A percentile compares a stretch with the other conserved stretches of the same genome.
Conservation (phyloP, 2,113 vertebrate species). For the Herpailurus yagouaroundi region DNA sequence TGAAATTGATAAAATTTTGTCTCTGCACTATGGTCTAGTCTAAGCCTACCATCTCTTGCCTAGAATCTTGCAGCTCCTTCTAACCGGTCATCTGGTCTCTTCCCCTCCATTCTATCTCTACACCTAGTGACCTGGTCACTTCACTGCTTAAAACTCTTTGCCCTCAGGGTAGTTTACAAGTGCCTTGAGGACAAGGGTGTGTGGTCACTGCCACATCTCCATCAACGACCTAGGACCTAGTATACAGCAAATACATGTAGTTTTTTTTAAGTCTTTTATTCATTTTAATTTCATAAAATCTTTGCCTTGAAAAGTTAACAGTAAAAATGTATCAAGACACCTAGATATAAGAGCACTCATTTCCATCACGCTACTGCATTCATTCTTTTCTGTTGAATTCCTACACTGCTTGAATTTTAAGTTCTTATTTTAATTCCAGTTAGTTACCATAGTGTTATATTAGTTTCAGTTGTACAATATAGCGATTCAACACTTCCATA, state of each 20-base stretch:
- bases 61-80: not conserved
- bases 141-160: not conserved
- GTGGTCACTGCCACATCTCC: not conserved
- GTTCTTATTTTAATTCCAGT: not conserved
- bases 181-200: not conserved
- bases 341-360: not conserved
- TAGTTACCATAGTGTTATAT: not conserved
- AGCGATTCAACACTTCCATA: not conserved
- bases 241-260: not conserved
- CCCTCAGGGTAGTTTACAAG: not conserved
- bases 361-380: not conserved
- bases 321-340: not conserved
- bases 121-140: not conserved
- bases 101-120: not conserved
- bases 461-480: not conserved
- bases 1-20: not conserved
- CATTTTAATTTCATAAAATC: constrained; percentile 81
- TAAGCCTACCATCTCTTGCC: not conserved
- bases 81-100: not conserved
- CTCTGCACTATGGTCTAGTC: not conserved
- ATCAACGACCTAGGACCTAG: not conserved
- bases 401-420: not conserved
- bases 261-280: constrained; percentile 62
- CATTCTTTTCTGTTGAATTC: not conserved
- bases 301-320: constrained; percentile 72